Conservation (phyloP, 1,140 invertebrate genomes). For the Ceratina calcarata region DNA sequence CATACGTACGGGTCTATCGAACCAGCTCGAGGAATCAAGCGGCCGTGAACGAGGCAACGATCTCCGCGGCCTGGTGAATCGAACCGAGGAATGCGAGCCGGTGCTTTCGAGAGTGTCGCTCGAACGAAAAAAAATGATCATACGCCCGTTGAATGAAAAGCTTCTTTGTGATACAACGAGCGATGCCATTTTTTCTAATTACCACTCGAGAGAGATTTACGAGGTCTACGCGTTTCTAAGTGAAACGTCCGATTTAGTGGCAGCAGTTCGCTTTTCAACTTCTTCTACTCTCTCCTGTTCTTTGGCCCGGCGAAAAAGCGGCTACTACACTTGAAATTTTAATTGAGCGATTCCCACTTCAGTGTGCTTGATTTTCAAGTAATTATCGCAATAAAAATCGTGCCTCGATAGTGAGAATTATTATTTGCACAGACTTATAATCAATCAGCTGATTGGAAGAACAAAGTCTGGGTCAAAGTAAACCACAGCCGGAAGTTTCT, state of each 20-base stretch:
- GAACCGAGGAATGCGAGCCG: conserved; percentile 36
- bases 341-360: neutral
- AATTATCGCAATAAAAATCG: neutral
- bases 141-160: conserved; percentile 25
- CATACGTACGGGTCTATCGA: conserved; percentile 1
- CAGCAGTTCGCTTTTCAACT: too few species aligned
- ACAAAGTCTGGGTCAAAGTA: neutral
- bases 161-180: conserved; percentile 13
- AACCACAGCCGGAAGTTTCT: neutral
- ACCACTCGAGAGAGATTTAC: too few species aligned
- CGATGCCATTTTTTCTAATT: neutral
- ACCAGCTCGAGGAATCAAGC: conserved; percentile 28
- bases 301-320: neutral
- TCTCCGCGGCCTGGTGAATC: conserved; percentile 32
- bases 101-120: conserved; percentile 35
- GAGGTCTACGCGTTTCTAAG: too few species aligned
- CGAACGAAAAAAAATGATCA: neutral
- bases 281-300: too few species aligned
- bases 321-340: neutral
- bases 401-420: neutral
- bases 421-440: neutral
- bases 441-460: neutral
- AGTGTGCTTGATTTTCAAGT: neutral
- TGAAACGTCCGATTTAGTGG: too few species aligned
- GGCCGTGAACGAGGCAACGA: conserved; percentile 46